A percentile compares a stretch with the other conserved stretches of the same genome.
Conservation (phyloP, 2,888 invertebrate species). For the Drosophila kuntzei region DNA sequence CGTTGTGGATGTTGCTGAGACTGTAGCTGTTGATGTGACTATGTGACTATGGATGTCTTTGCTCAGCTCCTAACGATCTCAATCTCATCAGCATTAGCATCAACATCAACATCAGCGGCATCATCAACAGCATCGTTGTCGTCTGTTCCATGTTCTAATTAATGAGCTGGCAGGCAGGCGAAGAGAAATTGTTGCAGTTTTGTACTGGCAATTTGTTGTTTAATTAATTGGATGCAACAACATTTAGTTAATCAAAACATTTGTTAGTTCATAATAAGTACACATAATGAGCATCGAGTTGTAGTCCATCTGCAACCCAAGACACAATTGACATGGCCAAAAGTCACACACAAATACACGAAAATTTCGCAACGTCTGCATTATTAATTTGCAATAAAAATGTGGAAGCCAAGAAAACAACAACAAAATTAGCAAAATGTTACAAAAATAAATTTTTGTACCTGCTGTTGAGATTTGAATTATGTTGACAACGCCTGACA, state of each 20-base stretch:
- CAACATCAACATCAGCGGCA: conserved; percentile 29
- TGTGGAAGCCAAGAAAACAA: conserved; percentile 67
- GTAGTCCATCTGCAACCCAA: conserved; percentile 63
- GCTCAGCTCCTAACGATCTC: conserved; percentile 62
- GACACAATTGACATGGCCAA: conserved; percentile 70
- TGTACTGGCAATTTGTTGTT: conserved; percentile 62
- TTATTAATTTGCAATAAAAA: conserved; percentile 80
- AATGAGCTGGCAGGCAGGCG: conserved; percentile 47
- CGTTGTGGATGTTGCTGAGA: conserved; percentile 15
- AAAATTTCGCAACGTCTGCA: conserved; percentile 53
- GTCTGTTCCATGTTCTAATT: conserved; percentile 65
- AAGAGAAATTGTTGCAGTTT: conserved; percentile 66
- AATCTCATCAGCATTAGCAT: conserved; percentile 47
- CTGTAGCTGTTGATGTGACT: conserved; percentile 16
- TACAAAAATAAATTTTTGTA: conserved; percentile 68
- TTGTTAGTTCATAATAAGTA: conserved; percentile 60
- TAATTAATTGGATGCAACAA: conserved; percentile 73
- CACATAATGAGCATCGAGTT: conserved; percentile 54
- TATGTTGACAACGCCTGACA: conserved; percentile 79
- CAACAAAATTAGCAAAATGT: conserved; percentile 24
- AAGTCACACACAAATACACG: conserved; percentile 16
- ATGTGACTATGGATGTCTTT: conserved; percentile 44
- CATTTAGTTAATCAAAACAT: conserved; percentile 78
- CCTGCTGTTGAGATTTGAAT: conserved; percentile 72
- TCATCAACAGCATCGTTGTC: conserved; percentile 29